Percentiles rank a stretch among this genome's conserved stretches.
phyloP scores from a whole-genome alignment of 2,888 invertebrate species.

The Drosophila neotestacea region DNA sequence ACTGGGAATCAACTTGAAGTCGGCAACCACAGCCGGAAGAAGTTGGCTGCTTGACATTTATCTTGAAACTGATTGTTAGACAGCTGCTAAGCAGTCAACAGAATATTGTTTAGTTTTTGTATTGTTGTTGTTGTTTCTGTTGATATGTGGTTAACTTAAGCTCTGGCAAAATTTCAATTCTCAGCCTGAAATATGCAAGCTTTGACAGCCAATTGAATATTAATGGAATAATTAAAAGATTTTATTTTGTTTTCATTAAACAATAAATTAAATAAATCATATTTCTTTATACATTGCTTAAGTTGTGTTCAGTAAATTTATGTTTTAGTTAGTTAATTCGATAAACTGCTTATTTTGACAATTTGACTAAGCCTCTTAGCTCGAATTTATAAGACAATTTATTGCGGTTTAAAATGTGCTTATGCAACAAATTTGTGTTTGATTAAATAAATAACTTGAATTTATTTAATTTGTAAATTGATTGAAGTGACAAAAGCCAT shows the following conservation, averaged over 20 bases:
- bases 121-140: slow-evolving; percentile 1
- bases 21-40: slow-evolving; percentile 53
- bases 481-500: background rate
- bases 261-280: slow-evolving; percentile 2
- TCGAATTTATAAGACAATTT: background rate
- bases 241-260: slow-evolving; percentile 1
- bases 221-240: slow-evolving; percentile 17
- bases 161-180: background rate
- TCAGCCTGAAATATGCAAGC: slow-evolving; percentile 6
- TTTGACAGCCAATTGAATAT: slow-evolving; percentile 26
- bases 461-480: background rate
- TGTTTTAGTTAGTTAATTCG: background rate
- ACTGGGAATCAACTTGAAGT: slow-evolving; percentile 23
- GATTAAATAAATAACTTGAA: background rate
- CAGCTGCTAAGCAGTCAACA: slow-evolving; percentile 40
- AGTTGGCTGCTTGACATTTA: slow-evolving; percentile 48
- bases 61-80: slow-evolving; percentile 51
- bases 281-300: background rate
- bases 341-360: slow-evolving; percentile 17
- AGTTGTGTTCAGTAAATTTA: background rate
- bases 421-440: background rate
- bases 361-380: slow-evolving; percentile 4
- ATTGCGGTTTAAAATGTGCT: slow-evolving; percentile 1
- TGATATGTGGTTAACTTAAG: slow-evolving; percentile 19
- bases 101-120: background rate